Conservation (phyloP, 1,140 invertebrate genomes). For the Bombus balteatus region DNA sequence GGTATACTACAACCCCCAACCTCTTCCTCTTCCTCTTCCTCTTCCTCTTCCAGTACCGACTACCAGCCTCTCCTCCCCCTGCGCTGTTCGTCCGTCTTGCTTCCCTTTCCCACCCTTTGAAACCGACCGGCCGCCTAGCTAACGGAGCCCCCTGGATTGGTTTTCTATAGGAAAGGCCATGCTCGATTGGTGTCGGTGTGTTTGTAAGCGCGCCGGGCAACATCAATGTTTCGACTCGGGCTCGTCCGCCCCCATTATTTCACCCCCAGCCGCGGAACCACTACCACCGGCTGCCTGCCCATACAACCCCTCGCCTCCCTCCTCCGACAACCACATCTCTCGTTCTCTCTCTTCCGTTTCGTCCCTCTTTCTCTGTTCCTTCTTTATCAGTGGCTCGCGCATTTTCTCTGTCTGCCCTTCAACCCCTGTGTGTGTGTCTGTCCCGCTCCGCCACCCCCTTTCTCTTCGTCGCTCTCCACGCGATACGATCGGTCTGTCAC, state of each 20-base stretch:
- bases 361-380: not conserved
- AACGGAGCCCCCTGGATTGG: constrained; percentile 67
- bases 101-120: constrained; percentile 41
- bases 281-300: constrained; percentile 54
- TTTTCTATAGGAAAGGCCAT: constrained; percentile 70
- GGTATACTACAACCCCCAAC: not conserved
- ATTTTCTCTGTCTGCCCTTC: constrained; percentile 37
- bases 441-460: constrained; percentile 11
- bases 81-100: constrained; percentile 11
- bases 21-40: not conserved
- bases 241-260: constrained; percentile 77
- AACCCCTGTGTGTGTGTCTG: not conserved
- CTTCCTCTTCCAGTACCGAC: constrained; percentile 34
- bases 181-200: constrained; percentile 73
- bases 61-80: constrained; percentile 1
- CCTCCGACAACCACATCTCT: constrained; percentile 20
- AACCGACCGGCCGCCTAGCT: constrained; percentile 65
- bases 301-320: constrained; percentile 17
- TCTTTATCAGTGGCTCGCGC: not conserved
- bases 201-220: constrained; percentile 72
- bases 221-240: constrained; percentile 76
- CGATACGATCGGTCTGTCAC: constrained; percentile 2
- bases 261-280: constrained; percentile 67
- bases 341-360: constrained; percentile 1
- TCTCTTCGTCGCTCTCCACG: constrained; percentile 19